Evolutionary conservation across 2,113 vertebrate species (phyloP).

Genomic region (Hippocampus mohnikei): DNA sequence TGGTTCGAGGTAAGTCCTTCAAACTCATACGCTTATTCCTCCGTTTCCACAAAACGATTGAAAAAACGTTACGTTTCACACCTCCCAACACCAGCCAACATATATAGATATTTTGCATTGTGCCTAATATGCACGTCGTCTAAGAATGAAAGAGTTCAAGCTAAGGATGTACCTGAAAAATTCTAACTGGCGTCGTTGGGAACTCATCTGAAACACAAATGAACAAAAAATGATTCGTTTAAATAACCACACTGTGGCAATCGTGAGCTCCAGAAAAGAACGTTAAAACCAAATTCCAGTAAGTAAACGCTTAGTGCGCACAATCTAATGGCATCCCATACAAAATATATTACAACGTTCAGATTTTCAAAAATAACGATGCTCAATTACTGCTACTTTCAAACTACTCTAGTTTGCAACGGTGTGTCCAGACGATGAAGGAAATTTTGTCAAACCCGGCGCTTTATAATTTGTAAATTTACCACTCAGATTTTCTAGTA

Average conservation of each 20-base stretch:
- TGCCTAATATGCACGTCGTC: background rate
- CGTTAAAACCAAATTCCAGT: no score
- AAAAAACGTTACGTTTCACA: background rate
- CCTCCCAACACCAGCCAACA: background rate
- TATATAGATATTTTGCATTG: background rate
- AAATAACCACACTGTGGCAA: background rate
- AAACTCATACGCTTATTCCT: background rate
- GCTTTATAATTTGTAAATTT: no score
- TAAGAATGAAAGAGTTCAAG: background rate
- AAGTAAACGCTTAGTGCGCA: no score
- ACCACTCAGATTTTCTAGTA: no score
- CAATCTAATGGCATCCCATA: no score
- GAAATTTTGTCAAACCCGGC: no score
- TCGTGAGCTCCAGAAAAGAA: no score
- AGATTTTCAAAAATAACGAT: no score
- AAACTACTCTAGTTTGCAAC: no score
- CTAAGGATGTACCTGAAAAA: background rate
- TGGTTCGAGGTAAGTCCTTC: conserved; percentile 30
- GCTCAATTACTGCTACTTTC: no score
- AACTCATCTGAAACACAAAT: background rate
- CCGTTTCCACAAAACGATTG: background rate
- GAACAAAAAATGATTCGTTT: background rate
- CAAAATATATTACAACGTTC: no score
- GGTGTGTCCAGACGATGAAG: no score
- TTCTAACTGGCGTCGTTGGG: background rate